phyloP scores from a whole-genome alignment of 2,113 vertebrate species.

The Brachyistius frenatus region DNA sequence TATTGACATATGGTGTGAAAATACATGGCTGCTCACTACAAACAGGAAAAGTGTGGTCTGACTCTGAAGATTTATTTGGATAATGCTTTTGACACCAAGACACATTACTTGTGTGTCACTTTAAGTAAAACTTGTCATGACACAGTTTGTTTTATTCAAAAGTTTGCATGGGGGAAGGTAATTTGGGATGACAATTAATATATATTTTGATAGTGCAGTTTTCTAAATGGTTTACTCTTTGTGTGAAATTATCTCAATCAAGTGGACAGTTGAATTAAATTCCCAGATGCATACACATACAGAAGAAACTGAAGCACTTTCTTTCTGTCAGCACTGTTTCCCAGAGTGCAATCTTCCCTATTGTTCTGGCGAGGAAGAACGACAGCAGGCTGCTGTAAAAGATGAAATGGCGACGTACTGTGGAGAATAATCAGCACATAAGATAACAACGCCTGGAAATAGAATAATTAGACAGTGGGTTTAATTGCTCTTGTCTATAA shows the following conservation, averaged over 20 bases:
- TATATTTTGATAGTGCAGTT: neutral
- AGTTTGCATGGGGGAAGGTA: neutral
- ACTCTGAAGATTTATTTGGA: neutral
- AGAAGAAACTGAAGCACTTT: constrained; percentile 29
- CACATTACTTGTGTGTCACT: neutral
- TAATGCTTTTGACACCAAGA: neutral
- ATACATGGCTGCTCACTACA: neutral
- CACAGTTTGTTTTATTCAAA: neutral
- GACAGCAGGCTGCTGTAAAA: constrained; percentile 9
- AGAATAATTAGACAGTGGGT: constrained; percentile 56
- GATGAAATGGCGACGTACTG: constrained; percentile 41
- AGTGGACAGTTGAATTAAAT: neutral
- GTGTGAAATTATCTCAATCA: neutral
- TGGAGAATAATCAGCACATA: constrained; percentile 43
- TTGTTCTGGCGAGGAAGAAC: constrained; percentile 17
- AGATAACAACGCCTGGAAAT: constrained; percentile 53
- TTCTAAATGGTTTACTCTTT: neutral
- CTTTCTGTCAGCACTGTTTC: constrained; percentile 13
- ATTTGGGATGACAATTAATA: neutral
- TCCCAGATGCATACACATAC: neutral
- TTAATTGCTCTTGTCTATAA: constrained; percentile 64
- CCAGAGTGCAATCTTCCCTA: constrained; percentile 19
- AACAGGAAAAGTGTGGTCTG: neutral
- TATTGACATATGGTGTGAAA: neutral
- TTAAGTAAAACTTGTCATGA: neutral